Evolutionary conservation across 2,113 vertebrate genomes (phyloP), one percentile per base, ranked within the genome.

Genomic region (Marmota flaviventris): DNA sequence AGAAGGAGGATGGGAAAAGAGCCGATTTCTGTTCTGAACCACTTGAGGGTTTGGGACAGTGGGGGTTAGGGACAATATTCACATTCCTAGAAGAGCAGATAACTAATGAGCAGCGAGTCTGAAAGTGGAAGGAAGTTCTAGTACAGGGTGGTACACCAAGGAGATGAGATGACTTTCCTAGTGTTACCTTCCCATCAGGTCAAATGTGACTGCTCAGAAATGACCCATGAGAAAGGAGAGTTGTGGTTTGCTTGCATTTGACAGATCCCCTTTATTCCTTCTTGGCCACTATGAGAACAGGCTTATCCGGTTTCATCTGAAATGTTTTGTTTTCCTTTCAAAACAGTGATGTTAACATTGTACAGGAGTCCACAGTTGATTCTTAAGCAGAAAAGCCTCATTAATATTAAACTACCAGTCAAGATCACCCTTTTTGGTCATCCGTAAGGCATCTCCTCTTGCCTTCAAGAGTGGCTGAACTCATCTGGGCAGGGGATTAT

Each of bases 241-340:
- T 3, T n/a, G 84, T 82, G 78, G 65, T 95, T 91, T 85, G 67
- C 95, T 92, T 9, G 58, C 69, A 85, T 86, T 89, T 91, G 95
- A 92, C 90, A 96, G 88, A 85, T 97, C 86, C 95, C 88, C 86
- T 96, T 95, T 96, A 96, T 79, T 85, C 76, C 58, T 79, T 67
- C 83, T 91, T 96, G 97, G 97, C 96, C 85, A 39, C 88, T 76
- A 18, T 77, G 61, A 97, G 88, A 98, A 97, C 96, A 97, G 93
- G 97, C 95, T 96, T 72, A 95, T 97, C 96, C 97, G 96, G 97
- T 97, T 97, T 93, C 85, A 91, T 91, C 24, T 45, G 95, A 95
- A 97, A 96, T 95, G 93, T 84, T 96, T 94, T 96, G 82, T 73
- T 85, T 95, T 78, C 89, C 77, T 94, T 96, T 96, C 4, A 1